Evolutionary conservation across 2,888 invertebrate species (phyloP).

Genomic region (Ormyrus thymus): DNA sequence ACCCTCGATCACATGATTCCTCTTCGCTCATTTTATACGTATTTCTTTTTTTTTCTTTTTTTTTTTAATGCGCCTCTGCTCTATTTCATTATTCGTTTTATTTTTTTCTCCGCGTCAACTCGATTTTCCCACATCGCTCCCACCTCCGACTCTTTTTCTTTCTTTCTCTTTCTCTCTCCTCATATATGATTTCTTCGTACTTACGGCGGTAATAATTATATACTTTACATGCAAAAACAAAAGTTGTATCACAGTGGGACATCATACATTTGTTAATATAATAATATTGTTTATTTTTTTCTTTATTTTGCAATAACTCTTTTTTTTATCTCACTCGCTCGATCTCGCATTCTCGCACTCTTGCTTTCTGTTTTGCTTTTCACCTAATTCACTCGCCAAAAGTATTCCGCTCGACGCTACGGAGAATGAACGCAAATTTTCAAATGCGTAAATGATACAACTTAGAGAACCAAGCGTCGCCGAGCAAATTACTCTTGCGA

Average conservation of each 20-base stretch:
- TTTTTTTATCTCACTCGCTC: conserved; percentile 7
- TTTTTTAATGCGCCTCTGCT: no score
- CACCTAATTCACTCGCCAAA: no score
- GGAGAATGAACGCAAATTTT: background rate
- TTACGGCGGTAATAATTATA: conserved; percentile 70
- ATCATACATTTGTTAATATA: conserved; percentile 72
- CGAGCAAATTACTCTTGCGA: conserved; percentile 17
- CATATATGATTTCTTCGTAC: conserved; percentile 64
- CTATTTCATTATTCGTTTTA: no score
- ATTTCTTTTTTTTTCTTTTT: no score
- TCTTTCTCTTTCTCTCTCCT: background rate
- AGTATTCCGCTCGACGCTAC: no score
- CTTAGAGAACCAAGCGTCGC: background rate
- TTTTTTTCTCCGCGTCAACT: no score
- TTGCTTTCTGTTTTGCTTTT: background rate
- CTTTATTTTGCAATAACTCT: conserved; percentile 37
- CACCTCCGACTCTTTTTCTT: background rate
- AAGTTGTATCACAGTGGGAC: conserved; percentile 75
- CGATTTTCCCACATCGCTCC: no score
- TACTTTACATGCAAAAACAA: conserved; percentile 74
- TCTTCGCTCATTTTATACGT: no score
- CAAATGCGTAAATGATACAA: no score
- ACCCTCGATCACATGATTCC: no score
- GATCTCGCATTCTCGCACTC: background rate
- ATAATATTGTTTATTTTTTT: conserved; percentile 67